A percentile compares a stretch with the other conserved stretches of the same genome.
Conservation (phyloP, 2,797 vertebrate species). For the Denticeps clupeoides region DNA sequence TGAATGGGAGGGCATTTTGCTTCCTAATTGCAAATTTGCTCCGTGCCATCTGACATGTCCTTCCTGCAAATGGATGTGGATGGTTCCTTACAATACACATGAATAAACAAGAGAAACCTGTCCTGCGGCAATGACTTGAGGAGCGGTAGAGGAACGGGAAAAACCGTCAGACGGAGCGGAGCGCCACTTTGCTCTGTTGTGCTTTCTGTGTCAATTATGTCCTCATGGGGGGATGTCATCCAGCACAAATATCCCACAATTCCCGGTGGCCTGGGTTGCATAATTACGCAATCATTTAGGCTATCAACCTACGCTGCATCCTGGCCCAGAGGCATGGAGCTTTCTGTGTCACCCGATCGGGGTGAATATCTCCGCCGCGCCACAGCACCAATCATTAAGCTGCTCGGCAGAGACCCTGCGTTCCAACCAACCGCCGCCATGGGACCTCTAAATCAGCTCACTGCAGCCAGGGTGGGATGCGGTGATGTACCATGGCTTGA, state of each 20-base stretch:
- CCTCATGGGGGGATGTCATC: slow-evolving; percentile 28
- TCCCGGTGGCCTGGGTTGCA: slow-evolving; percentile 12
- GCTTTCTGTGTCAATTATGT: slow-evolving; percentile 33
- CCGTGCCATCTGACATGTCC: slow-evolving; percentile 33
- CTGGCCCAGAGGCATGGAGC: slow-evolving; percentile 16
- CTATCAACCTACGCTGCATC: slow-evolving; percentile 11
- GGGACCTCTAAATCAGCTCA: too few species aligned
- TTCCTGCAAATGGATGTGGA: slow-evolving; percentile 42
- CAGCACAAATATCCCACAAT: slow-evolving; percentile 19
- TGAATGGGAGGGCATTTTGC: slow-evolving; percentile 40
- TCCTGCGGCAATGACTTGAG: slow-evolving; percentile 30
- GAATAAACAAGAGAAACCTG: slow-evolving; percentile 39
- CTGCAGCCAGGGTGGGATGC: too few species aligned
- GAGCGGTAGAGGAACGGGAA: slow-evolving; percentile 29
- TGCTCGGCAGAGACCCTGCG: too few species aligned
- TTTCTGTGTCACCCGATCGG: neutral
- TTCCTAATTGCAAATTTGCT: slow-evolving; percentile 36
- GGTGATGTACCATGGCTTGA: too few species aligned
- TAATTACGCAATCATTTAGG: slow-evolving; percentile 19
- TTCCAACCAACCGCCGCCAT: too few species aligned
- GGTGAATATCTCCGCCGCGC: neutral
- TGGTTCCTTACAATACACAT: slow-evolving; percentile 32
- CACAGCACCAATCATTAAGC: slow-evolving; percentile 3
- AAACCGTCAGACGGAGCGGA: too few species aligned
- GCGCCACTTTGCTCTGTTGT: slow-evolving; percentile 36